Evolutionary conservation across 2,113 vertebrate species (phyloP).

Genomic region (Desmodus rotundus): DNA sequence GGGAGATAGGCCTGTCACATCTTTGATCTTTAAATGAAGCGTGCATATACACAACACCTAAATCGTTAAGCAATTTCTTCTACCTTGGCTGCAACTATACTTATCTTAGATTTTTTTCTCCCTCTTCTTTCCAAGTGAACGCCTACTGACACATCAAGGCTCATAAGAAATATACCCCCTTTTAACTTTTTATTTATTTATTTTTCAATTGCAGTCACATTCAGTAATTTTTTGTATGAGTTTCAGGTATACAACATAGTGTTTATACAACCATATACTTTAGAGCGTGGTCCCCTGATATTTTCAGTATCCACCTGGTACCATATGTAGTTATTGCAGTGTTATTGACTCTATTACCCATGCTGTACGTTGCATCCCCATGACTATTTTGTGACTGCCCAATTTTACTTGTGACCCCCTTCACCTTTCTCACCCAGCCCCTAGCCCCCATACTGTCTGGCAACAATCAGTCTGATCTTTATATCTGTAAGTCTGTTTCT

Average conservation of each 20-base stretch:
- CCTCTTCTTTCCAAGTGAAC: background rate
- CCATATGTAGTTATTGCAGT: background rate
- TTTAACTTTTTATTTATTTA: background rate
- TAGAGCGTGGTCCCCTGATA: background rate
- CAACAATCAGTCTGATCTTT: background rate
- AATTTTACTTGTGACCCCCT: background rate
- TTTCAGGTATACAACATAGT: no score
- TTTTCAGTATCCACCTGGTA: background rate
- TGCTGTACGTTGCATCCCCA: background rate
- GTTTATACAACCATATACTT: no score
- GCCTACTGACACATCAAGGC: background rate
- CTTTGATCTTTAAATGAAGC: background rate
- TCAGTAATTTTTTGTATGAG: no score
- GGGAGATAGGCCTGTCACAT: background rate
- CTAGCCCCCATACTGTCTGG: background rate
- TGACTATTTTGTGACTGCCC: background rate
- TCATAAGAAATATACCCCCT: background rate
- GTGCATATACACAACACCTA: background rate
- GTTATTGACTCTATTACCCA: background rate
- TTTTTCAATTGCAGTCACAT: background rate
- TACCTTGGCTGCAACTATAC: background rate
- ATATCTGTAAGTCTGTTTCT: background rate
- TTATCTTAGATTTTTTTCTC: background rate
- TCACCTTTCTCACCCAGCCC: background rate
- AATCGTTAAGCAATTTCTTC: background rate